Base-by-base conservation (phyloP, 2,797 vertebrate genomes). In the Glossophaga mutica region DNA sequence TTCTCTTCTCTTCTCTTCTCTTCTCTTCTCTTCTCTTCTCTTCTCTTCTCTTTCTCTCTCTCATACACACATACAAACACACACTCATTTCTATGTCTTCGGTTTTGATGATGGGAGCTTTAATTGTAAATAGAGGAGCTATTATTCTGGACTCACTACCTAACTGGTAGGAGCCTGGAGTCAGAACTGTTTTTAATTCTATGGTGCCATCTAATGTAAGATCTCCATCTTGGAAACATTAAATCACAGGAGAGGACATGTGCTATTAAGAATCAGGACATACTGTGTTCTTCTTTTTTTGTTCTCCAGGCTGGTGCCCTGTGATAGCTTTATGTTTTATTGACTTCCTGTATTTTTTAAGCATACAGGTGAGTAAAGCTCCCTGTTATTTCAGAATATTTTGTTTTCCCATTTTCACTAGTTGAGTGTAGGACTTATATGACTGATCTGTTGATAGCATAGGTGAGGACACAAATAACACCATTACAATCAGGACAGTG, bases 101-200 rank as follows among this genome's bases (percentile, higher is more conserved):
- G 79, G 9, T 76, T 92, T 46, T 71, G 39, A 90, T 71, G 24
- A 87, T 26, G 29, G 8, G 9, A 15, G 0, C 50, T 86, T 84
- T 91, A 44, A 42, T 21, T 44, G 6, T 83, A 91, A 68, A 70
- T 16, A 81, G 2, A 87, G 5, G n/a, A 91, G 22, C 14, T 65
- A 11, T 71, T 76, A 79, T 29, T 94, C 24, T 90, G 26, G 2
- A 83, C 65, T 78, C 32, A 84, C 83, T 52, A 73, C 46, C 37
- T 89, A 67, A 26, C 29, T 67, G 3, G 39, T 76, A 37, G 24
- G n/a, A 89, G 9, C 96, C 32, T 50, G 1, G 16, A 90, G 6
- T 55, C 65, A 94, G 93, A 68, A 29, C 16, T 77, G 82, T 93
- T n/a, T 88, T 87, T 46, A 94, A 85, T 94, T 88, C 83, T 86